Base-by-base conservation (phyloP, 2,888 invertebrate species). In the Apotomis turbidana region DNA sequence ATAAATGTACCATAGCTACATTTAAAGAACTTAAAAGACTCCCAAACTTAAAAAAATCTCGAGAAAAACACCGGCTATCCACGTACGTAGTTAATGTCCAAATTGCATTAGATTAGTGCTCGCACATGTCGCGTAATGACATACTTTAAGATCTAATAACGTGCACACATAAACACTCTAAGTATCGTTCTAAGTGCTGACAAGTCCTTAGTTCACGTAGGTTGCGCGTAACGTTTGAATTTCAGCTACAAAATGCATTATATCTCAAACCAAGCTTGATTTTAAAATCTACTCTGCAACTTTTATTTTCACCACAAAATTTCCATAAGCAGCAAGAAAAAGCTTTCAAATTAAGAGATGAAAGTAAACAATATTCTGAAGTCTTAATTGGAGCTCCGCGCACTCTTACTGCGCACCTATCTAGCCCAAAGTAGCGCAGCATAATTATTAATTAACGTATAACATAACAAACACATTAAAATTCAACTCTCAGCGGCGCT, bases 391-490 rank as follows among this genome's bases (percentile, higher is more conserved):
- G 60, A 61, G 41, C n/a, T 10, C 27, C n/a, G 12, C 54, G 49
- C 55, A 44, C 67, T 62, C n/a, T 44, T 68, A 67, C 67, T 68
- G 57, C 61, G 27, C 13, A 49, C 49, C 49, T 49, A 52, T 66
- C 46, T 66, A 71, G 57, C 62, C 44, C 55, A 44, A 52, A 62
- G 41, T 54, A 62, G 13, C 46, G 36, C 49, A 57, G 46, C 71
- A 67, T 71, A 71, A 71, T 68, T 68, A 71, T 62, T 71, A 71
- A 71, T 68, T 68, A 71, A 51, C 41, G 13, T 57, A 61, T 57
- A 71, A 67, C 60, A 71, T 67, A 61, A 71, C 67, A 68, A 71
- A 68, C 71, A 57, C 67, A 71, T 71, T 72, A 72, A 72, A 72
- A 68, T 68, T 58, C 63, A 68, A 62, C 63, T 44, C 46, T 52